phyloP scores from a whole-genome alignment of 2,113 vertebrate species.

The Nannobrachium achirus region DNA sequence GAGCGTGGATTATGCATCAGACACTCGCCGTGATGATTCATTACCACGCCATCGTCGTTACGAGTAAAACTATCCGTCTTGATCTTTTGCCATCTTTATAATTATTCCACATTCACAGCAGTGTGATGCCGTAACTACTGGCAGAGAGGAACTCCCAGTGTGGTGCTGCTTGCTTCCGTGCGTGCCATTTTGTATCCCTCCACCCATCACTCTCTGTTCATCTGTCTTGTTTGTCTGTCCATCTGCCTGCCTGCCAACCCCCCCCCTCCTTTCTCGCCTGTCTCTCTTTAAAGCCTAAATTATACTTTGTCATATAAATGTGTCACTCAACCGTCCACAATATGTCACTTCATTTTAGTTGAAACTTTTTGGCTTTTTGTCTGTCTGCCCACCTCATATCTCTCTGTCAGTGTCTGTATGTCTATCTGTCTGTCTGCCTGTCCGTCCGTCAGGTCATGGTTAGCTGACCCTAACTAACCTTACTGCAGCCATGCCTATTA shows the following conservation, averaged over 20 bases:
- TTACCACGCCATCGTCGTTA: constrained; percentile 57
- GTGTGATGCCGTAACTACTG: constrained; percentile 43
- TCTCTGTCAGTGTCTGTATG: too few relatives aligned
- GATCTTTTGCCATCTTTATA: constrained; percentile 47
- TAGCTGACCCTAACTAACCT: too few relatives aligned
- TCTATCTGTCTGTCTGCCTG: background rate
- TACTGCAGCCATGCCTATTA: too few relatives aligned
- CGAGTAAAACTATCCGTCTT: constrained; percentile 58
- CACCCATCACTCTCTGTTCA: background rate
- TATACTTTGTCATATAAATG: too few relatives aligned
- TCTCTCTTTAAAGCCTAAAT: too few relatives aligned
- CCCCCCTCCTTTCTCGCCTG: too few relatives aligned
- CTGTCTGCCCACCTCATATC: too few relatives aligned
- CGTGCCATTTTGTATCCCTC: background rate
- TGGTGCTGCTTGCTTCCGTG: constrained; percentile 11
- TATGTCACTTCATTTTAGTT: too few relatives aligned
- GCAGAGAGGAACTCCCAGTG: constrained; percentile 28
- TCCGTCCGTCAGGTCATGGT: background rate
- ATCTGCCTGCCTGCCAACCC: background rate
- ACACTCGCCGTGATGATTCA: constrained; percentile 55
- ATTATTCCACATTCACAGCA: constrained; percentile 57
- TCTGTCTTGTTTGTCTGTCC: background rate
- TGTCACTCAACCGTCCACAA: too few relatives aligned
- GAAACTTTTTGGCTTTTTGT: too few relatives aligned
- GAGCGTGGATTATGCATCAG: constrained; percentile 53